Percentiles rank a stretch among this genome's conserved stretches.
phyloP scores from a whole-genome alignment of 2,797 vertebrate species.

The Malurus splendens region DNA sequence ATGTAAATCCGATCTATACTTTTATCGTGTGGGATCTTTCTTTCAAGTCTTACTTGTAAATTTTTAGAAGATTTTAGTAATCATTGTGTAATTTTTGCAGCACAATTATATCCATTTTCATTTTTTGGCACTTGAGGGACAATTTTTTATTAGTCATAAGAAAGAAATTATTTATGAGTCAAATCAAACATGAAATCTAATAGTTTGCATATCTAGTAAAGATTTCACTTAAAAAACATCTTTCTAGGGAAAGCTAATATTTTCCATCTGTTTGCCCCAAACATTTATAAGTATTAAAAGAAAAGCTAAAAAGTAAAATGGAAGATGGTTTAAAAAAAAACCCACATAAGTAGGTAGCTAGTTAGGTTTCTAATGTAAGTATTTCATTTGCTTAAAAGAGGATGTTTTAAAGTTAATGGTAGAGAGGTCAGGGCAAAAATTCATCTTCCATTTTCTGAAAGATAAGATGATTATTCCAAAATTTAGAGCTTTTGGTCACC shows the following conservation, averaged over 20 bases:
- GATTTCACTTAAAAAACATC: neutral
- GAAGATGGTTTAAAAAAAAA: neutral
- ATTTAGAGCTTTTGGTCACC: neutral
- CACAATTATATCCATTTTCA: neutral
- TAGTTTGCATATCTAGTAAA: neutral
- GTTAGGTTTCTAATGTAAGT: neutral
- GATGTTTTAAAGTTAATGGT: neutral
- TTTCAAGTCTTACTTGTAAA: neutral
- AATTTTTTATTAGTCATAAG: neutral
- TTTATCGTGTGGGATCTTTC: neutral
- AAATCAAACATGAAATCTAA: neutral
- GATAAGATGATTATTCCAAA: neutral
- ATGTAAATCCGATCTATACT: neutral
- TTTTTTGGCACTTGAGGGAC: neutral
- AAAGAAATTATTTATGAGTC: neutral
- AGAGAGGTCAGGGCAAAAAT: neutral
- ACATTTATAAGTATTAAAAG: neutral
- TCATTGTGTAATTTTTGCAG: neutral
- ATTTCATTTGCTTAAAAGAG: neutral
- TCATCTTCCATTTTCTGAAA: neutral
- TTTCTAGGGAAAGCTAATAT: neutral
- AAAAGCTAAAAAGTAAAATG: neutral
- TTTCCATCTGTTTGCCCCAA: neutral
- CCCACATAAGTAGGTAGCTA: neutral
- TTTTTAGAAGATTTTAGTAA: neutral